Evolutionary conservation across 2,888 invertebrate species (phyloP), one percentile per base, ranked within the genome.

Genomic region (Drosophila demipolita): DNA sequence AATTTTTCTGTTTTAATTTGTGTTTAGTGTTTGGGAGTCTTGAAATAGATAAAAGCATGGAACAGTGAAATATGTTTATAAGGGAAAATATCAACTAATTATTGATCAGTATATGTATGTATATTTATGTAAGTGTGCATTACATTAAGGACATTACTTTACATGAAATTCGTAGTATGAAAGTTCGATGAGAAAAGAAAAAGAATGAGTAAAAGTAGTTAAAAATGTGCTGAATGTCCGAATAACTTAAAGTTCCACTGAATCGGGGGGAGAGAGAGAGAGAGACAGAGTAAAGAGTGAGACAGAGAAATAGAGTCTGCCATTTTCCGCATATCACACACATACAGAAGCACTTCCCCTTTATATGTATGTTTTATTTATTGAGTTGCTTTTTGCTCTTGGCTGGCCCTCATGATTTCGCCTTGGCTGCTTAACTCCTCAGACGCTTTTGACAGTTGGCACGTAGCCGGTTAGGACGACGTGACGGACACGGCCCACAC

Each of bases 341-440:
- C 32, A 36, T 17, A 52, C 29, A n/a, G 8, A 4, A 6, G n/a
- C 29, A 32, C 3, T 11, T 6, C n/a, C 29, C 50, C 12, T 32
- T 9, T 15, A 23, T 23, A 9, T 29, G 45, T 53, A 64, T 86
- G 68, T 70, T 69, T 82, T 82, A 82, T 82, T 82, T 85, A 82
- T 82, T 82, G 78, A 85, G 78, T 73, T 72, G 68, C 73, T 63
- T 58, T 58, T 60, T 63, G 68, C 60, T 57, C 66, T 45, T 42
- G 55, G 78, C 55, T 54, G 54, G 60, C 55, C 32, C 55, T 45
- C 57, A 69, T 73, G 66, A 48, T 42, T 60, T 40, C 49, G 48
- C 17, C 29, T 36, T 38, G 55, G 20, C 57, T 40, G 53, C 4
- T 23, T 45, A 62, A 60, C 33, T 54, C 36, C 73, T 67, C 54